Evolutionary conservation across 2,888 invertebrate genomes (phyloP).

Genomic region (Pterostichus niger): DNA sequence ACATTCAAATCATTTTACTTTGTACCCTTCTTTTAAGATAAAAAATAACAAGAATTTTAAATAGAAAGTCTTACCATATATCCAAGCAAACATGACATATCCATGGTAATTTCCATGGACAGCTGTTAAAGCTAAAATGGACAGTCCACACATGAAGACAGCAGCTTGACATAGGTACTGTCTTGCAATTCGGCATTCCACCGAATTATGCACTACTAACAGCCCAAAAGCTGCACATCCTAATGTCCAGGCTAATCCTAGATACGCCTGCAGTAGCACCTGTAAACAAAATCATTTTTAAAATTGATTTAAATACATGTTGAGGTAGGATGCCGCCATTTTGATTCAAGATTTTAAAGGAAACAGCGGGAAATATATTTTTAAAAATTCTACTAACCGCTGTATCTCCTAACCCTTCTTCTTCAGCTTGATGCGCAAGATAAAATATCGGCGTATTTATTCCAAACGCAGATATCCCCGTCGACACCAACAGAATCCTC

Average conservation of each 20-base stretch:
- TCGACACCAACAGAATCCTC: constrained; percentile 88
- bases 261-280: constrained; percentile 83
- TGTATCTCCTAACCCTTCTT: constrained; percentile 82
- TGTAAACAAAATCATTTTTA: neutral
- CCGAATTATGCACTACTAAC: constrained; percentile 89
- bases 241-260: constrained; percentile 90
- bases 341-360: neutral
- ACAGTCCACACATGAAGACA: constrained; percentile 87
- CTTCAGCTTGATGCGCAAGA: constrained; percentile 88
- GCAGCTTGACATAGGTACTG: constrained; percentile 92
- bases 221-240: constrained; percentile 91
- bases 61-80: constrained; percentile 81
- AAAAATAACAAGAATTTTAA: neutral
- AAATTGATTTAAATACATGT: too few species aligned
- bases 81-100: constrained; percentile 90
- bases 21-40: neutral
- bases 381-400: constrained; percentile 73
- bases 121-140: constrained; percentile 87
- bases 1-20: neutral
- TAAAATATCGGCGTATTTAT: constrained; percentile 92
- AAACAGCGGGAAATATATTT: too few species aligned
- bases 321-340: too few species aligned
- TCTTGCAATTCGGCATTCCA: constrained; percentile 90
- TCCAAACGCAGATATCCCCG: constrained; percentile 89
- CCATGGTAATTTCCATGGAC: constrained; percentile 88